A percentile compares a stretch with the other conserved stretches of the same genome.
phyloP scores from a whole-genome alignment of 2,888 invertebrate genomes.

The Harpagoxenus sublaevis region DNA sequence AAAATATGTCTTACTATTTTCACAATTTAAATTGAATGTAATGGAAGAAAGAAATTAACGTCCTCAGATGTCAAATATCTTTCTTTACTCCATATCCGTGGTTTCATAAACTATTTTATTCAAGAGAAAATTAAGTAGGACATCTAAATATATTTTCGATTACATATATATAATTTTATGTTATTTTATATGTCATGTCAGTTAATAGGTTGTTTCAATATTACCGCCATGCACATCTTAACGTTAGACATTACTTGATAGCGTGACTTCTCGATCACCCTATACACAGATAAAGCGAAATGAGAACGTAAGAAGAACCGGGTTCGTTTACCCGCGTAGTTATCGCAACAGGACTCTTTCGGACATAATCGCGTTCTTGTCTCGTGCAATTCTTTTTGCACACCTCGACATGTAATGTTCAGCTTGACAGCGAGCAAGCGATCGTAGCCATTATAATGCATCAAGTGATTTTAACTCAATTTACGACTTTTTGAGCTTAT shows the following conservation, averaged over 20 bases:
- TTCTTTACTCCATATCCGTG: neutral
- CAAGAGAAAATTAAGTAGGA: neutral
- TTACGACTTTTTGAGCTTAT: neutral
- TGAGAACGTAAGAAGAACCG: slow-evolving; percentile 68
- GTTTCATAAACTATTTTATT: neutral
- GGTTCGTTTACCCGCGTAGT: slow-evolving; percentile 77
- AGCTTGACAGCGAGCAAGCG: slow-evolving; percentile 61
- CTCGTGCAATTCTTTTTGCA: slow-evolving; percentile 71
- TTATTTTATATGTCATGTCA: neutral
- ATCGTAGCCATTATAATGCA: slow-evolving; percentile 45
- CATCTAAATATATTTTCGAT: neutral
- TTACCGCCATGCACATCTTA: neutral
- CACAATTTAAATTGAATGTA: slow-evolving; percentile 50
- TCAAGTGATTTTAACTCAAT: slow-evolving; percentile 17
- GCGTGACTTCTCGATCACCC: slow-evolving; percentile 48
- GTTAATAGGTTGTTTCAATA: neutral
- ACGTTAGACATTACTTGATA: slow-evolving; percentile 10
- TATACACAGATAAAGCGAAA: slow-evolving; percentile 52
- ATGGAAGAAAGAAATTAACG: slow-evolving; percentile 27
- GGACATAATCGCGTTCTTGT: slow-evolving; percentile 74
- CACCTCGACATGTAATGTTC: slow-evolving; percentile 61
- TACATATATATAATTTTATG: neutral
- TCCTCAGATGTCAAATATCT: neutral
- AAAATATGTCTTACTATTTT: slow-evolving; percentile 23
- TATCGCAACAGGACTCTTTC: slow-evolving; percentile 76